phyloP scores from a whole-genome alignment of 2,888 invertebrate genomes.

The Dasysyrphus albostriatus region DNA sequence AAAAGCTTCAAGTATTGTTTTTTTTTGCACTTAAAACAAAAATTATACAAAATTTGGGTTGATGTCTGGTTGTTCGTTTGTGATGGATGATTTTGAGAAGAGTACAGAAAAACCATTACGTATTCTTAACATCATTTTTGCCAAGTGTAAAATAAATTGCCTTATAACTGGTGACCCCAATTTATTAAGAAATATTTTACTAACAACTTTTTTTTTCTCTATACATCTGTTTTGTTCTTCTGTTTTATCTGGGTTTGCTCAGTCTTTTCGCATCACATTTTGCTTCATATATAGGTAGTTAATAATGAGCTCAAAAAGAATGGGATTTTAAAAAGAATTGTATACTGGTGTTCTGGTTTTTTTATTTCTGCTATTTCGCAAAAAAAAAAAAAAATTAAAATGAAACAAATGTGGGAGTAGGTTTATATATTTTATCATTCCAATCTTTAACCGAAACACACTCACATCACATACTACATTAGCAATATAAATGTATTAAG shows the following conservation, averaged over 20 bases:
- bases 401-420: background rate
- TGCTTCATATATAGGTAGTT: slow-evolving; percentile 26
- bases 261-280: slow-evolving; percentile 31
- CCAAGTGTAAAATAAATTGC: slow-evolving; percentile 71
- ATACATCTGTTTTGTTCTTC: slow-evolving; percentile 23
- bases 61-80: slow-evolving; percentile 40
- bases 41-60: slow-evolving; percentile 55
- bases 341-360: background rate
- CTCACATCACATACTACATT: slow-evolving; percentile 10
- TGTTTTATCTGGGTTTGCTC: slow-evolving; percentile 18
- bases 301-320: slow-evolving; percentile 70
- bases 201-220: slow-evolving; percentile 45
- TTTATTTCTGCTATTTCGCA: slow-evolving; percentile 35
- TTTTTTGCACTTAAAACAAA: background rate
- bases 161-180: slow-evolving; percentile 74
- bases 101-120: slow-evolving; percentile 61
- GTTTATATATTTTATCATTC: background rate
- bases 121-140: slow-evolving; percentile 63
- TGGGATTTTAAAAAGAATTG: slow-evolving; percentile 48
- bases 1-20: background rate
- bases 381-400: slow-evolving; percentile 21
- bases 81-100: slow-evolving; percentile 44
- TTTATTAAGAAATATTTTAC: slow-evolving; percentile 56
- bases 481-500: slow-evolving; percentile 54
- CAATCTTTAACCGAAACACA: background rate